phyloP scores from a whole-genome alignment of 92 coral and sea anemone genomes.

The Palythoa grandiflora region DNA sequence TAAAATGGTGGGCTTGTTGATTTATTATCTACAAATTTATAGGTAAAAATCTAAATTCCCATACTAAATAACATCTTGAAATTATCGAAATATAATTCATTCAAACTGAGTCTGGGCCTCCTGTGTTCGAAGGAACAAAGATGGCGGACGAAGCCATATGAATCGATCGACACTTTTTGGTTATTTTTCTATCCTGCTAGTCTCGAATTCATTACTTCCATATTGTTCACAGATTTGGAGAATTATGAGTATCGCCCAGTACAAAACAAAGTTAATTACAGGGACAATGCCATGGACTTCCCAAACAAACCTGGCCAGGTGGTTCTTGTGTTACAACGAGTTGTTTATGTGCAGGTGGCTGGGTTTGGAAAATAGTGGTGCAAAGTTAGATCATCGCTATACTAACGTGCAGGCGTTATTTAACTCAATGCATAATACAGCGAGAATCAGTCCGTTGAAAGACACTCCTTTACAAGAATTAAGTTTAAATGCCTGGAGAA shows the following conservation, averaged over 20 bases:
- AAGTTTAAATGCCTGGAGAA: constrained; percentile 17
- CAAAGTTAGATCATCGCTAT: constrained; percentile 46
- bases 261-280: background rate
- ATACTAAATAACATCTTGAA: too few relatives aligned
- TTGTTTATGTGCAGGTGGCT: constrained; percentile 49
- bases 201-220: background rate
- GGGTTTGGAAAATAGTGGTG: constrained; percentile 23
- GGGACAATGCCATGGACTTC: background rate
- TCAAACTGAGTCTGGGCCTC: too few relatives aligned
- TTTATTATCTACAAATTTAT: too few relatives aligned
- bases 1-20: too few relatives aligned
- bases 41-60: too few relatives aligned
- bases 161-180: background rate
- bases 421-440: constrained; percentile 32
- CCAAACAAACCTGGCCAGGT: background rate
- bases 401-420: constrained; percentile 33
- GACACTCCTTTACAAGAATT: constrained; percentile 39
- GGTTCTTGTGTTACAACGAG: background rate
- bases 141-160: constrained; percentile 13
- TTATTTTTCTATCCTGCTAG: too few relatives aligned
- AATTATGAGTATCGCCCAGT: background rate
- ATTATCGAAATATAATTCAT: too few relatives aligned
- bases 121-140: background rate
- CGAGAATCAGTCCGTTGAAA: constrained; percentile 40
- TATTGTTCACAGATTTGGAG: background rate